Evolutionary conservation across 53 echinoderm and acorn worm genomes (phyloP), one percentile per base, ranked within the genome.

Genomic region (Holothuria leucospilota): DNA sequence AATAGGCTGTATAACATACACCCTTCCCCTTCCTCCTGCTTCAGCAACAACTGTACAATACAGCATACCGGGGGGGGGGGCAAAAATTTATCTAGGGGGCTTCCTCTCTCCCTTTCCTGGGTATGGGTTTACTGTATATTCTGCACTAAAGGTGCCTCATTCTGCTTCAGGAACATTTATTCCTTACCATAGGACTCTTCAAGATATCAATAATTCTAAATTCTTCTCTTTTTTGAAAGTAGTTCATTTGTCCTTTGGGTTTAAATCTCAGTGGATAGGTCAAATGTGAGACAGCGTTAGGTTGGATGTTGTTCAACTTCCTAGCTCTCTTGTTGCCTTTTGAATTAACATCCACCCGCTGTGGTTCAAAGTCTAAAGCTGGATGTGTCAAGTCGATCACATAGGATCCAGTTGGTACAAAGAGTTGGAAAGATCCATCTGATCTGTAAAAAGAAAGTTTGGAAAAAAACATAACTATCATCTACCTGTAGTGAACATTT

Each of bases 131-230:
- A 56, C 56, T 16, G 56, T 56, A 56, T 18, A 56, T 56, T 18
- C 15, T 56, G 2, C 18, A 16, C 18, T 56, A 49, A 6, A 49
- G 0, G 49, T 49, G 49, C 10, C 13, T 49, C 49, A 49, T 6
- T 49, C 6, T 49, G 49, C 49, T 49, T 49, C 49, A 49, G 1
- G 2, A 49, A 4, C 49, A 16, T 56, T 16, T 56, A 56, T 18
- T 15, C 5, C 96, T 90, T 84, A 97, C 97, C 95, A 97, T 97
- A 63, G 97, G 97, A 58, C 95, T 97, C 71, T 94, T 97, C 18
- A 97, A 84, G 70, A 95, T 91, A 92, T 97, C 97, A 40, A 93
- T 90, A 13, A 97, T 83, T 59, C 78, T 66, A 59, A 94, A 97
- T 70, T 94, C 94, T 87, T 97, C 95, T 34, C 97, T 91, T 84